Conservation (phyloP, 2,113 vertebrate species). For the Enhydra lutris region DNA sequence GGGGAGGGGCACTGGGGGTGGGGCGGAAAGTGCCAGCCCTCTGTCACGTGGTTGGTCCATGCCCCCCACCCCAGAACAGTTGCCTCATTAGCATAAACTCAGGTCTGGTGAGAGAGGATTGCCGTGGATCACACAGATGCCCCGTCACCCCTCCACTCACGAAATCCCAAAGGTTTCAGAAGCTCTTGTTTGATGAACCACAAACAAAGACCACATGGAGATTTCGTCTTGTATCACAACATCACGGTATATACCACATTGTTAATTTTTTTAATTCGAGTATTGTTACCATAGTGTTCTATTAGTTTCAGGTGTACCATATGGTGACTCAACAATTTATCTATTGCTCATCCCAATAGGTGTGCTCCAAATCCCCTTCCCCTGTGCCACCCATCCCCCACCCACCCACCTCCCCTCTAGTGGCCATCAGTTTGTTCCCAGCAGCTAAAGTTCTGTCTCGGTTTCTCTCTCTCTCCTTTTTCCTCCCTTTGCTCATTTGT, state of each 20-base stretch:
- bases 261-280: neutral
- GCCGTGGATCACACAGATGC: neutral
- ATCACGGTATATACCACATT: neutral
- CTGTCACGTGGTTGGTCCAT: neutral
- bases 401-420: neutral
- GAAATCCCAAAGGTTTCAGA: neutral
- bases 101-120: neutral
- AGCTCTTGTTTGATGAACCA: neutral
- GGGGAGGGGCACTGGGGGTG: no score
- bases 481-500: neutral
- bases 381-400: neutral
- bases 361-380: neutral
- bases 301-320: no score
- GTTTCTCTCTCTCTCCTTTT: neutral
- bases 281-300: neutral
- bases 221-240: neutral
- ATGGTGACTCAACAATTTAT: no score
- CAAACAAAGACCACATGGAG: neutral
- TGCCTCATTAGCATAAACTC: neutral
- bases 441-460: neutral
- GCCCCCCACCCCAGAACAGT: neutral
- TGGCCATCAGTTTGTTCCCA: neutral
- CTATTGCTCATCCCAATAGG: no score
- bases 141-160: neutral
- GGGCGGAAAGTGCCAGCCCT: neutral